These are phyloP conservation scores for Dryococelus australis DNA, from an alignment of 2,888 invertebrate species.

Conservation along the genomic window DNA sequence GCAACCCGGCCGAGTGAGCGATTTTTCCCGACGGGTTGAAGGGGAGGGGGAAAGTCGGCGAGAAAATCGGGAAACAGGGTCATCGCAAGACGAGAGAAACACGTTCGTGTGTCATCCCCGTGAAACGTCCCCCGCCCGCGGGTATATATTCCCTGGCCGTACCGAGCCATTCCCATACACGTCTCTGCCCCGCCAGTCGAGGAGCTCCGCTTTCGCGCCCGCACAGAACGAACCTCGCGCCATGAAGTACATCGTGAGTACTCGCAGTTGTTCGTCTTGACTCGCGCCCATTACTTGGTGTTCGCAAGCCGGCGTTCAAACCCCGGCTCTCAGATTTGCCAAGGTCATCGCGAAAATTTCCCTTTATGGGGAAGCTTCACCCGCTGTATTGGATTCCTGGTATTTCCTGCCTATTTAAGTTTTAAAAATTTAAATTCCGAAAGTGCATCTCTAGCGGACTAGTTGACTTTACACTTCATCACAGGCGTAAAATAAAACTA, in stretches of 20 bases:
- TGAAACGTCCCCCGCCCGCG: neutral
- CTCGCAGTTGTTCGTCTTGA: conserved; percentile 4
- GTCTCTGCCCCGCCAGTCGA: neutral
- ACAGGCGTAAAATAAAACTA: too few relatives aligned
- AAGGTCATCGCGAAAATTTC: too few relatives aligned
- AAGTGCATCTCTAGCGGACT: too few relatives aligned
- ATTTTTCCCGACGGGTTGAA: too few relatives aligned
- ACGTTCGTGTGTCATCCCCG: neutral
- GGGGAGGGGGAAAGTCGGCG: neutral
- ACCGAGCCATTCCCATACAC: neutral
- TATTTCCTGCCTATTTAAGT: too few relatives aligned
- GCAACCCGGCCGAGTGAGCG: too few relatives aligned
- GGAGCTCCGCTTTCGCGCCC: neutral
- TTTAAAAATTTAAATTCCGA: too few relatives aligned
- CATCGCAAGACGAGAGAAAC: neutral
- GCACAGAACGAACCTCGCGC: neutral
- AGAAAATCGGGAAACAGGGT: neutral
- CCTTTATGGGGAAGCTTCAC: too few relatives aligned
- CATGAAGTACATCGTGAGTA: neutral
- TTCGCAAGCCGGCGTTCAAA: too few relatives aligned
- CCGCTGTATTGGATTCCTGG: too few relatives aligned
- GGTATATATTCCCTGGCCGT: neutral
- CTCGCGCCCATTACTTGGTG: neutral
- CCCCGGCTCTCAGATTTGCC: too few relatives aligned
- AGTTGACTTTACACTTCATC: too few relatives aligned